Evolutionary conservation across 2,797 vertebrate species (phyloP), one percentile per base, ranked within the genome.

Genomic region (Telmatherina bonti): DNA sequence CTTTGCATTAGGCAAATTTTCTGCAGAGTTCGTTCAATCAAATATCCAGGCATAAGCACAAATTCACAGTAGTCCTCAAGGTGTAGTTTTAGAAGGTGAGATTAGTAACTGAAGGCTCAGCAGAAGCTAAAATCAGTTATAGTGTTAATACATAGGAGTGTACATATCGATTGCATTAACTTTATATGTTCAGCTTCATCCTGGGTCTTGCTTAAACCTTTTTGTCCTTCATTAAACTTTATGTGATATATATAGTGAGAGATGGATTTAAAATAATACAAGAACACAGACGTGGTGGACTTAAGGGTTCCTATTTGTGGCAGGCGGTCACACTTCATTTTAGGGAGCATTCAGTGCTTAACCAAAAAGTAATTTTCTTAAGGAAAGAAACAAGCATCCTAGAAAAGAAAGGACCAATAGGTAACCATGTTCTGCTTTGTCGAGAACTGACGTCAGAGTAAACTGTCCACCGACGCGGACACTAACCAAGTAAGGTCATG

Each of bases 301-400:
- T 59, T 75, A n/a, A 27, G 20, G 20, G 26, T 72, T 72, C 74
- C 61, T 53, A 58, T 75, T 76, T 71, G 57, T 70, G 62, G 66
- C 62, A 27, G 52, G 54, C 43, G 81, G 79, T 86, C 88, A 86
- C 79, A 85, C 71, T 51, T 62, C 76, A 62, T 68, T 59, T 80
- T 72, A 65, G 57, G 43, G 69, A 78, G 78, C 74, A 60, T 68
- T 81, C 55, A 45, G 73, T 67, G 73, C 80, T 77, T 84, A 78
- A 73, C 70, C 66, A 74, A 70, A 78, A 77, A 86, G 81, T 72
- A 77, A 82, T 87, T 78, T 52, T 84, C 81, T 61, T 76, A 76
- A 74, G 81, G 78, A 85, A 86, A 74, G 72, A 36, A 64, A 75
- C 53, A 62, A 53, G 54, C 41, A 57, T 70, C 56, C 15, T 33